phyloP scores from a whole-genome alignment of 2,113 vertebrate species.

The Megaceryle torquata region DNA sequence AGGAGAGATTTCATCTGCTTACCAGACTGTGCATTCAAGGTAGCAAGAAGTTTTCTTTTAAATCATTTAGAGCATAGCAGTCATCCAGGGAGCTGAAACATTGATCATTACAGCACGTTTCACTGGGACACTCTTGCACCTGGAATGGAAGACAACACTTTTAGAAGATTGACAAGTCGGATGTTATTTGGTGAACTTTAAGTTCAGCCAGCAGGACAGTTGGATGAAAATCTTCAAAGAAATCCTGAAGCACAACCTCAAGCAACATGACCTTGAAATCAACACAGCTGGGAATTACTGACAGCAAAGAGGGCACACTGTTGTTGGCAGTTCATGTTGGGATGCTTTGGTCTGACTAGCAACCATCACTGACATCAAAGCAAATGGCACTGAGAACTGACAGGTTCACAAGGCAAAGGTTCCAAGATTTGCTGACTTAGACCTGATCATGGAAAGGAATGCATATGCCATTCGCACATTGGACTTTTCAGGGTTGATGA shows the following conservation, averaged over 20 bases:
- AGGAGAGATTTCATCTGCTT: background rate
- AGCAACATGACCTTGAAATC: background rate
- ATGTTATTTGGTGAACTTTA: background rate
- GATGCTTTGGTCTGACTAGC: background rate
- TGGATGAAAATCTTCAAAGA: background rate
- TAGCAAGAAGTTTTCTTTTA: background rate
- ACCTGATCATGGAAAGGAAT: background rate
- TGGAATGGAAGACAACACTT: background rate
- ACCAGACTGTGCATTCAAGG: background rate
- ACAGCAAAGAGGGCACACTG: background rate
- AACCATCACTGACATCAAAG: background rate
- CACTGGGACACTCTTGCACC: background rate
- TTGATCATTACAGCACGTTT: accelerated
- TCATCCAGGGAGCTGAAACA: background rate
- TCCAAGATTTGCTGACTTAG: background rate
- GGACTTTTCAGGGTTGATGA: background rate
- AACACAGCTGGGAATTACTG: background rate
- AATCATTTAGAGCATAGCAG: background rate
- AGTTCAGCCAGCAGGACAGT: background rate
- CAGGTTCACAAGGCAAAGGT: background rate
- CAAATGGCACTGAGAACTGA: background rate
- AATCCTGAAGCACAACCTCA: background rate
- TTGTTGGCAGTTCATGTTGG: background rate
- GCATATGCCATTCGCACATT: no score
- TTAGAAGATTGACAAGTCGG: background rate